Evolutionary conservation across 2,113 vertebrate species (phyloP), one percentile per base, ranked within the genome.

Genomic region (Sorex araneus): DNA sequence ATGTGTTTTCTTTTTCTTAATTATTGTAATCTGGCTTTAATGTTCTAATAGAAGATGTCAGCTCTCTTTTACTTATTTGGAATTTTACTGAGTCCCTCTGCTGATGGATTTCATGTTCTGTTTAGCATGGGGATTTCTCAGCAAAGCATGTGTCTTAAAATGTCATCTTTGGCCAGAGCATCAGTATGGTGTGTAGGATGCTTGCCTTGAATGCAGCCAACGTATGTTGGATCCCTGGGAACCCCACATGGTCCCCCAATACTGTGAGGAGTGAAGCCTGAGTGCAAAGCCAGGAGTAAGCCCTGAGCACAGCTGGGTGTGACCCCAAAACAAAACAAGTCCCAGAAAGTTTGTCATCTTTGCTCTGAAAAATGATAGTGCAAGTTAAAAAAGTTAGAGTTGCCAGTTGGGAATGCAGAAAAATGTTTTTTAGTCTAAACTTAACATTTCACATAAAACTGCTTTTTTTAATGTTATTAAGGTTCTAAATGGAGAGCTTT

Each of bases 361-460:
- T 60, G 57, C 12, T 92, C 8, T 64, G 13, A 78, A 25, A 74
- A 77, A 43, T 64, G 28, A 28, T 88, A 85, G 50, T 50, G 30
- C 69, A 40, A 82, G 66, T 34, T 67, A 75, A 27, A 23, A 85
- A 73, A 93, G n/a, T n/a, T n/a, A n/a, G n/a, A n/a, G n/a, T n/a
- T n/a, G n/a, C n/a, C n/a, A n/a, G 74, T 69, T 45, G 45, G 32
- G 83, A 89, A 89, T 32, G 67, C 2, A 84, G 84, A 63, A 57
- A 90, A 84, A 54, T 54, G 57, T 15, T 50, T 32, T 87, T 89
- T 76, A 28, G 32, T 94, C 54, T 92, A 73, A 90, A 57, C 79
- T 91, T n/a, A 89, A 70, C 21, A 75, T 57, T 36, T 88, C 75
- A 3, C 3, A 7, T 91, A 66, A 81, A 81, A 79, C 32, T 67